Evolutionary conservation across 1,140 invertebrate species (phyloP), one percentile per base, ranked within the genome.

Genomic region (Notospermus geniculatus): DNA sequence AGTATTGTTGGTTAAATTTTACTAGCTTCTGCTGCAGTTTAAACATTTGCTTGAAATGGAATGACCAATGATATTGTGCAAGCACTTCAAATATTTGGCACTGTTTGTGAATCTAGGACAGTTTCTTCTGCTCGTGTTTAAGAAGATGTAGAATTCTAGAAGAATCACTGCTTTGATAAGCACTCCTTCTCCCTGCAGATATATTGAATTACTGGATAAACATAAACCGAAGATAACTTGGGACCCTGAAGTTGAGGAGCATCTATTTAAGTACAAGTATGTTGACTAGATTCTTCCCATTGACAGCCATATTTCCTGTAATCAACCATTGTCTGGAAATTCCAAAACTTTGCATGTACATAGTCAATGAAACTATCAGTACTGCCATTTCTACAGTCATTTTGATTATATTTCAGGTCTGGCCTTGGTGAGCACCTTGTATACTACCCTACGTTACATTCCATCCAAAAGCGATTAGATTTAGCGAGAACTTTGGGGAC

Each of bases 391-490:
- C 39, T 43, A 11, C 39, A 43, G 19, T 19, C 19, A 11, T 43
- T 19, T 19, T 43, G 11, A 13, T 43, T 43, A 11, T 43, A 54
- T 71, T 86, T 57, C 76, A 90, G 89, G 72, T 84, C 85, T 59
- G 76, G 84, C 57, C 81, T 84, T 29, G 87, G 86, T 13, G 84
- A 86, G 57, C 88, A 90, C 72, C 86, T 88, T 62, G 85, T 96
- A 9, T 96, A 92, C 78, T 97, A 90, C 83, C 94, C 94, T 13
- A 92, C 92, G 0, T 82, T 95, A 5, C 86, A 89, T 68, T 97
- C 94, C 0, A 88, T 97, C 60, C 82, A 90, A 57, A 82, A 86
- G 71, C 84, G 94, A 68, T 81, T 97, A 17, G 85, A 93, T 59
- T 82, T 97, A 17, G 91, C 92, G 0, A 78, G 85, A 67, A 85